Evolutionary conservation across 2,113 vertebrate species (phyloP).

Genomic region (Paraplagusia blochii): DNA sequence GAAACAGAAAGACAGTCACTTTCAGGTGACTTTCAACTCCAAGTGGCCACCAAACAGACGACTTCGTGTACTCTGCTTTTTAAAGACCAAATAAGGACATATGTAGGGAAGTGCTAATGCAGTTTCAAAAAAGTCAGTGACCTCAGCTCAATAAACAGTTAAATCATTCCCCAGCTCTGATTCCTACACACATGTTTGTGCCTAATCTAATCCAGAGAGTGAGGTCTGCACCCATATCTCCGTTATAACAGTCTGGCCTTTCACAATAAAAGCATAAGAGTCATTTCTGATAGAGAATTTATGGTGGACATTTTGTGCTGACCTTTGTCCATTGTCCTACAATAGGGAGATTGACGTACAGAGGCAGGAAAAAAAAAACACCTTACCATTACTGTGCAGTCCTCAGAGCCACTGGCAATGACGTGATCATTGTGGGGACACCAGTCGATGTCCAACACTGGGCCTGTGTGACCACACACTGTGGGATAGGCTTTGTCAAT

Average conservation of each 20-base stretch:
- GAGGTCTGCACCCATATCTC: conserved; percentile 48
- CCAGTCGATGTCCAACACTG: conserved; percentile 97
- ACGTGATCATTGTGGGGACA: conserved; percentile 96
- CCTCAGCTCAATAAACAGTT: conserved; percentile 66
- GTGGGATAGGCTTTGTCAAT: conserved; percentile 97
- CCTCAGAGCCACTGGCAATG: conserved; percentile 94
- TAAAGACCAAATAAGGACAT: conserved; percentile 64
- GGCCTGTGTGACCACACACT: conserved; percentile 95
- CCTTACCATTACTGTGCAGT: conserved; percentile 93
- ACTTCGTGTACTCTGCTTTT: conserved; percentile 22
- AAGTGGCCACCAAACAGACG: conserved; percentile 10
- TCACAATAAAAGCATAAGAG: conserved; percentile 33
- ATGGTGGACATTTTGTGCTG: conserved; percentile 15
- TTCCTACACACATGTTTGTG: conserved; percentile 57
- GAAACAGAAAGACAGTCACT: no score
- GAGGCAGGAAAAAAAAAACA: background rate
- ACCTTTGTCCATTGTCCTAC: background rate
- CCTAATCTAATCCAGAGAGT: conserved; percentile 69
- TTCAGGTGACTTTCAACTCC: no score
- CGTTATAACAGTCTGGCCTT: conserved; percentile 38
- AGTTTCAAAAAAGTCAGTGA: conserved; percentile 59
- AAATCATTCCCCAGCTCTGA: conserved; percentile 63
- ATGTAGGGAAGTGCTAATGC: conserved; percentile 27
- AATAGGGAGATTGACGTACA: conserved; percentile 5
- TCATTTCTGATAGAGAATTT: background rate